Evolutionary conservation across 2,888 invertebrate genomes (phyloP), one percentile per base, ranked within the genome.

Genomic region (Eupithecia abbreviata): DNA sequence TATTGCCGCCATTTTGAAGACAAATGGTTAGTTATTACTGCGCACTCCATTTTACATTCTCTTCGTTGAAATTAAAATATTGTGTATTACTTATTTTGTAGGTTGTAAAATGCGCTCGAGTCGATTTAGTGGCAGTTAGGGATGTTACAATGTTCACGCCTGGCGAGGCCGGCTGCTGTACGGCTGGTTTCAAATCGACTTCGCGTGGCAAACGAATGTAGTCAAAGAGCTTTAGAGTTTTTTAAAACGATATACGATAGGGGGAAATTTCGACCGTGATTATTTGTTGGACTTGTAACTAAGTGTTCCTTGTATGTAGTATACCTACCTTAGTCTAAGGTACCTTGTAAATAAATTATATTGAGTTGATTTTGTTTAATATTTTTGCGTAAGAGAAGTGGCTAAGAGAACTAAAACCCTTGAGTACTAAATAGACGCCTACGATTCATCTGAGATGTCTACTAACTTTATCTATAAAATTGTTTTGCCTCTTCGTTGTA

Each of bases 1-100:
- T 94, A 95, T 94, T 94, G 92, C 95, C 91, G 86, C 95, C 93
- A 95, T 95, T 95, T 93, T 93, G 92, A 94, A 95, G 95, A 95
- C 94, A 95, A 94, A 95, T 94, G 94, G 95, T 91, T 94, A 94
- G 94, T 94, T 94, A 94, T 95, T 93, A 94, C 93, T 89, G 90
- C 90, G 90, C 89, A 91, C 91, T 93, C 90, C 91, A 92, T 93
- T 95, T 94, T 93, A 94, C 93, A 94, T 93, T 93, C 92, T 90
- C 90, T 90, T 90, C 90, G 89, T 89, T 90, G 88, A 94, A 95
- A 95, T 94, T 95, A 94, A 94, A 94, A 95, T 95, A 94, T 94
- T 93, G 92, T 92, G 89, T 92, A 92, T 92, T 91, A 91, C 91
- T 93, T 93, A 91, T 93, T 93, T 92, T 90, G 88, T 89, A 89